phyloP scores from a whole-genome alignment of 1,140 invertebrate species.

The Leucophenga varia region DNA sequence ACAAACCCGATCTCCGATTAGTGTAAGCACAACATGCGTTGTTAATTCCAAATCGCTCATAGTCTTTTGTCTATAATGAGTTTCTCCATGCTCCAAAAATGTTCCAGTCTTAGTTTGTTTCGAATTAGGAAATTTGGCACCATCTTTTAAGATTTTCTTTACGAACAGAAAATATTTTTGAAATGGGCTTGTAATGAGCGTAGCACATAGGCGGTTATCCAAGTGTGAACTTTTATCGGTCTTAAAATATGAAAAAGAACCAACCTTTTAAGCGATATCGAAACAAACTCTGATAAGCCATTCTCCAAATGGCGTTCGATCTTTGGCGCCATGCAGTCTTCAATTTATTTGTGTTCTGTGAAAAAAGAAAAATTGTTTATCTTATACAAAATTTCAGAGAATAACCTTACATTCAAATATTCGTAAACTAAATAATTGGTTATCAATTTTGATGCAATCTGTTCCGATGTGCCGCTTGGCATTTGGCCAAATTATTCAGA shows the following conservation, averaged over 20 bases:
- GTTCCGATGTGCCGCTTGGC: conserved; percentile 18
- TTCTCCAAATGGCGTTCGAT: conserved; percentile 3
- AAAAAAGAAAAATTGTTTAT: no score
- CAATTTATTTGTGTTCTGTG: background rate
- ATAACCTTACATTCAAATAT: no score
- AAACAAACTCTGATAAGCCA: conserved; percentile 15
- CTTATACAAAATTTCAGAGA: conserved; percentile 5
- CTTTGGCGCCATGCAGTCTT: background rate
- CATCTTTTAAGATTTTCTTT: no score
- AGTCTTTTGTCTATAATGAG: no score
- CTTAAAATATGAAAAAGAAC: conserved; percentile 2
- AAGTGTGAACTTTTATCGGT: background rate
- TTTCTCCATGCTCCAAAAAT: no score
- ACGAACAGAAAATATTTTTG: no score
- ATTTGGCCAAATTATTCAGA: background rate
- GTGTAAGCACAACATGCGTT: no score
- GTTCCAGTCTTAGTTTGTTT: no score
- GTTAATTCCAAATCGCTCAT: no score
- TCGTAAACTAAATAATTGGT: background rate
- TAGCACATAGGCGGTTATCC: conserved; percentile 15
- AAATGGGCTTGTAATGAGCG: background rate
- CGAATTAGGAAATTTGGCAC: no score
- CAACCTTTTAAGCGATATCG: conserved; percentile 2
- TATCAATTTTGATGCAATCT: conserved; percentile 17
- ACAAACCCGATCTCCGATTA: no score